Evolutionary conservation across 2,113 vertebrate genomes (phyloP), one percentile per base, ranked within the genome.

Genomic region (Stercorarius parasiticus): DNA sequence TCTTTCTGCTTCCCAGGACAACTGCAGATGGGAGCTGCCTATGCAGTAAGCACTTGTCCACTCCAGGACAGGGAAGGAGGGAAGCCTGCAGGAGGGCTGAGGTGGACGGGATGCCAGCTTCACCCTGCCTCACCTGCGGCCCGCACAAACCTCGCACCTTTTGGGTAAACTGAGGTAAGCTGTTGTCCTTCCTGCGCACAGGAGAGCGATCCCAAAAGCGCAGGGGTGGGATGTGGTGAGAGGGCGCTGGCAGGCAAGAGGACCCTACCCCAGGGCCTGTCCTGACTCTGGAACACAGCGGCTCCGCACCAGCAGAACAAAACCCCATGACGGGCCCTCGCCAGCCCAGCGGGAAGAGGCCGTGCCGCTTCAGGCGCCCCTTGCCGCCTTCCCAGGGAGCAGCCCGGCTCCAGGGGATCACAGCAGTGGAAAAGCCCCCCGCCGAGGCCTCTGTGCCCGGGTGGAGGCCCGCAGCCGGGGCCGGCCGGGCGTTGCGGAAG

Each of bases 151-250:
- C 23, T 61, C 23, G 1, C 11, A 36, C 62, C 40, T 82, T 53
- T 10, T 15, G 25, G 93, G 50, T 67, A 91, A 81, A 88, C 76
- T 55, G 86, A 94, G 94, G 95, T 38, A 66, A 66, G 59, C 25
- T 16, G 22, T 27, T 20, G 64, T 38, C 82, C 49, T 40, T 82
- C 42, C 71, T 13, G 43, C 16, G 10, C 29, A 3, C 1, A 3
- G 26, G 66, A 82, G n/a, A 19, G 67, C 0, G 71, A 45, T n/a
- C 67, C 67, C 50, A 1, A 32, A 27, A 23, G 22, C 23, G 55
- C 40, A 14, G 21, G 25, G n/a, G 12, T 14, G 74, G 65, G 76
- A 43, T 10, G 61, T 3, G 19, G 65, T 2, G 30, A 49, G 25
- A 34, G 40, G 56, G 73, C 43, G 80, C 56, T 25, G 80, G 7